Percentiles rank a stretch among this genome's conserved stretches.
These are phyloP conservation scores for Ascaphus truei DNA, from an alignment of 2,113 vertebrate species.

Conservation along the genomic window DNA sequence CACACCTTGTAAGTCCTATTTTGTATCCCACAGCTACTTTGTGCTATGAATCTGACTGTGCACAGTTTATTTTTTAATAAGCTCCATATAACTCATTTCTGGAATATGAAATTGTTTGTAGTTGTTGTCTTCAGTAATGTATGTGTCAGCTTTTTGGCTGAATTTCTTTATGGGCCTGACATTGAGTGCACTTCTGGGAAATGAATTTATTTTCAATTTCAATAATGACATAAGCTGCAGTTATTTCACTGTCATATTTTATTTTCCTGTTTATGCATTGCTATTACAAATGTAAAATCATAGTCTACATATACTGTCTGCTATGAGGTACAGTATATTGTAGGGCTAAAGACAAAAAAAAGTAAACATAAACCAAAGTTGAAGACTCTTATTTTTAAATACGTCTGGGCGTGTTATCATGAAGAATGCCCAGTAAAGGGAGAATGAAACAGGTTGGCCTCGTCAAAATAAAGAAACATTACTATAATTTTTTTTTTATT, in stretches of 20 bases:
- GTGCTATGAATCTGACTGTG: not conserved
- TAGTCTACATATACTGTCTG: no score
- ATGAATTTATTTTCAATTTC: conserved; percentile 20
- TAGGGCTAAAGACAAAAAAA: no score
- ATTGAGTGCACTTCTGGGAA: conserved; percentile 7
- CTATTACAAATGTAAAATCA: not conserved
- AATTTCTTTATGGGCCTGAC: not conserved
- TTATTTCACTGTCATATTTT: conserved; percentile 19
- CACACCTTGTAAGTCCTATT: not conserved
- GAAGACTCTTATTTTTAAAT: no score
- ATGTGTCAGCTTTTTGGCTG: conserved; percentile 10
- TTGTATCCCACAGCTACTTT: not conserved
- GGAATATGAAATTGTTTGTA: conserved; percentile 5
- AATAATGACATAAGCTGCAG: conserved; percentile 1
- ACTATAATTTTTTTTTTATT: no score
- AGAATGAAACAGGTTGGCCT: no score
- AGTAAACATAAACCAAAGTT: no score
- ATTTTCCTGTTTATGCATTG: conserved; percentile 4
- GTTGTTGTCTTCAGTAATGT: conserved; percentile 10
- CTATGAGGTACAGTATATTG: no score
- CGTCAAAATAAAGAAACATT: no score
- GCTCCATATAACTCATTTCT: not conserved
- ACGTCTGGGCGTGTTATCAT: no score
- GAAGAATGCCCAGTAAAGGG: no score
- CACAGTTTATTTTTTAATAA: not conserved